Conservation (phyloP, 1,140 invertebrate genomes). For the Calliphora vicina region DNA sequence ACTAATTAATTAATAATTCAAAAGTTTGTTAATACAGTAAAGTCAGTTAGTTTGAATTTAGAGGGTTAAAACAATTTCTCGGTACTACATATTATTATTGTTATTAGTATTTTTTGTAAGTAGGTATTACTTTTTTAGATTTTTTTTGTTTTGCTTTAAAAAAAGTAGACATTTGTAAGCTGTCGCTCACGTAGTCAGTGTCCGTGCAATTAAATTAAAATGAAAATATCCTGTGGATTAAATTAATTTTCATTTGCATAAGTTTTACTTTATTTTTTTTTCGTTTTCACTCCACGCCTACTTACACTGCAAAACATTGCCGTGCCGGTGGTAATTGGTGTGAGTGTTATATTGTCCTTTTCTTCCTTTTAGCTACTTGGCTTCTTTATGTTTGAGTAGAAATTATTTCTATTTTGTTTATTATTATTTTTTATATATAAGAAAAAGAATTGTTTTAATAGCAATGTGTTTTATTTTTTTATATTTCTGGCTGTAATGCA, state of each 20-base stretch:
- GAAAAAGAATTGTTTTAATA: background rate
- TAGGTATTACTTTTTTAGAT: no score
- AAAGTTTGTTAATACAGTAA: no score
- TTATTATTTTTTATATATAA: background rate
- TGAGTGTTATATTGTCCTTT: background rate
- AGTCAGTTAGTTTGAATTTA: no score
- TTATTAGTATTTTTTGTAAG: background rate
- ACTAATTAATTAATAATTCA: no score
- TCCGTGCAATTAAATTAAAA: conserved; percentile 63
- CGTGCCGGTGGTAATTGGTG: background rate
- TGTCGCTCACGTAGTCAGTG: conserved; percentile 61
- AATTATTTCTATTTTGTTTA: conserved; percentile 34
- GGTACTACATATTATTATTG: background rate
- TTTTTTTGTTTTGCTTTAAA: background rate
- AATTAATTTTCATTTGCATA: conserved; percentile 63
- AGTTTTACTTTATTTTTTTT: conserved; percentile 43
- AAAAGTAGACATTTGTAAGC: conserved; percentile 37
- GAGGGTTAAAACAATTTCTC: background rate
- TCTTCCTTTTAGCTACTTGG: background rate
- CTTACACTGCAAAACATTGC: background rate
- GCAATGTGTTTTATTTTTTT: background rate
- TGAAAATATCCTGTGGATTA: conserved; percentile 62
- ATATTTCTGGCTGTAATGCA: background rate
- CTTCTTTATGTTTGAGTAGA: background rate
- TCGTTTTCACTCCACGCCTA: background rate